A percentile compares a stretch with the other conserved stretches of the same genome.
These are phyloP conservation scores for Whitmania pigra DNA, from an alignment of 1,140 invertebrate genomes.

Conservation along the genomic window DNA sequence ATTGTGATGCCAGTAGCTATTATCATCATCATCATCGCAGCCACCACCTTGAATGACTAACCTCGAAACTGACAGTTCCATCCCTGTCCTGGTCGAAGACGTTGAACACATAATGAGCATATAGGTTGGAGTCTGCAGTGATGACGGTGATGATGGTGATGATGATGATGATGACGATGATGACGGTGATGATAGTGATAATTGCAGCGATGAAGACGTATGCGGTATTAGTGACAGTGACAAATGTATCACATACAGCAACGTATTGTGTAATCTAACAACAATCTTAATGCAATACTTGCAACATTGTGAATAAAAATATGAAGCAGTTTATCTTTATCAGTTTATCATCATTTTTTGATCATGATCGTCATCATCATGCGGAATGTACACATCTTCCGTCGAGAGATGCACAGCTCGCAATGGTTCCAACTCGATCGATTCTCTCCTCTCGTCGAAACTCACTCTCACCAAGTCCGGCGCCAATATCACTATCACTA, in stretches of 20 bases:
- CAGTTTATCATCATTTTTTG: neutral
- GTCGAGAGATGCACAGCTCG: neutral
- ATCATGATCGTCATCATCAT: conserved; percentile 4
- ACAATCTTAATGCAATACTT: neutral
- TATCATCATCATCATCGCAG: too few relatives aligned
- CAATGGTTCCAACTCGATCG: neutral
- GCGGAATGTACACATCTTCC: neutral
- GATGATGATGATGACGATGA: conserved; percentile 12
- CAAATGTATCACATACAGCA: neutral
- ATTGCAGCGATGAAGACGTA: neutral
- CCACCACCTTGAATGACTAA: conserved; percentile 35
- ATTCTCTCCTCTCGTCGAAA: conserved; percentile 3
- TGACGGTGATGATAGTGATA: neutral
- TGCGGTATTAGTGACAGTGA: neutral
- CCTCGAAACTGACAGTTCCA: conserved; percentile 88
- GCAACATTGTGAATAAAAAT: neutral
- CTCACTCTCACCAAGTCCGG: neutral
- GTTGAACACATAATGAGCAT: conserved; percentile 96
- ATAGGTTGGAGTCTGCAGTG: conserved; percentile 75
- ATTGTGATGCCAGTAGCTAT: too few relatives aligned
- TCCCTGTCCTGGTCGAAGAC: conserved; percentile 88
- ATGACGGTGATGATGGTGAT: conserved; percentile 26
- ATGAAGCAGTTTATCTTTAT: neutral
- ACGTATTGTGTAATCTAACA: neutral
- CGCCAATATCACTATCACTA: neutral